A percentile compares a stretch with the other conserved stretches of the same genome.
phyloP scores from a whole-genome alignment of 1,140 invertebrate genomes.

The Camponotus vicinus region DNA sequence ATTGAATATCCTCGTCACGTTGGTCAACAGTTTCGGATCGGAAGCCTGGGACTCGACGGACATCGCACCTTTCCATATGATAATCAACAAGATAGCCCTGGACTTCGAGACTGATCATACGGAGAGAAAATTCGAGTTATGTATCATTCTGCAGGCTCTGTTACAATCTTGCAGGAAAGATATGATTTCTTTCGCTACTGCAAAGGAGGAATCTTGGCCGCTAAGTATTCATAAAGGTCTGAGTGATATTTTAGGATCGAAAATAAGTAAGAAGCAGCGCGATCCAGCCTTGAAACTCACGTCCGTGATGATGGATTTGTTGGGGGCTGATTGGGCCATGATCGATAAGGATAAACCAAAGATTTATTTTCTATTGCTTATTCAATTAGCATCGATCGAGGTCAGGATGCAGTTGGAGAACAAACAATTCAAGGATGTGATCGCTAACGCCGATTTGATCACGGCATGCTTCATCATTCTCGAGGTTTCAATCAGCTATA shows the following conservation, averaged over 20 bases:
- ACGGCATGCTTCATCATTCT: slow-evolving; percentile 94
- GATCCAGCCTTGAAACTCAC: slow-evolving; percentile 95
- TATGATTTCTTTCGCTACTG: slow-evolving; percentile 86
- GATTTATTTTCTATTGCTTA: slow-evolving; percentile 93
- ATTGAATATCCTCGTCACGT: slow-evolving; percentile 91
- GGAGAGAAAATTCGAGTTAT: slow-evolving; percentile 95
- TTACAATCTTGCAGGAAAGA: slow-evolving; percentile 91
- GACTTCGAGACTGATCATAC: slow-evolving; percentile 95
- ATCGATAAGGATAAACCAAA: slow-evolving; percentile 92
- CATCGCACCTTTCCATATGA: slow-evolving; percentile 91
- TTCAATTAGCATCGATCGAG: slow-evolving; percentile 96
- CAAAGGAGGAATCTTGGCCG: slow-evolving; percentile 92
- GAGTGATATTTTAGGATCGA: slow-evolving; percentile 93
- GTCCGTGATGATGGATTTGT: slow-evolving; percentile 91
- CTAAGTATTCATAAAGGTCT: slow-evolving; percentile 92
- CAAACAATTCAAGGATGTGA: slow-evolving; percentile 92
- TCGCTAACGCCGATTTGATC: slow-evolving; percentile 91
- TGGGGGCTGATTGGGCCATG: slow-evolving; percentile 95
- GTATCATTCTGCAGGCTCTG: slow-evolving; percentile 91
- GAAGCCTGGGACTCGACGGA: slow-evolving; percentile 90
- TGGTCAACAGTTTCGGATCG: slow-evolving; percentile 90
- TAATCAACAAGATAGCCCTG: slow-evolving; percentile 94
- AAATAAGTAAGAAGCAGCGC: slow-evolving; percentile 94
- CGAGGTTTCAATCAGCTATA: slow-evolving; percentile 93
- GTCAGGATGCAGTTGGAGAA: slow-evolving; percentile 97